A percentile compares a stretch with the other conserved stretches of the same genome.
Evolutionary conservation across 2,888 invertebrate genomes (phyloP).

Genomic region (Choreutis nemorana): DNA sequence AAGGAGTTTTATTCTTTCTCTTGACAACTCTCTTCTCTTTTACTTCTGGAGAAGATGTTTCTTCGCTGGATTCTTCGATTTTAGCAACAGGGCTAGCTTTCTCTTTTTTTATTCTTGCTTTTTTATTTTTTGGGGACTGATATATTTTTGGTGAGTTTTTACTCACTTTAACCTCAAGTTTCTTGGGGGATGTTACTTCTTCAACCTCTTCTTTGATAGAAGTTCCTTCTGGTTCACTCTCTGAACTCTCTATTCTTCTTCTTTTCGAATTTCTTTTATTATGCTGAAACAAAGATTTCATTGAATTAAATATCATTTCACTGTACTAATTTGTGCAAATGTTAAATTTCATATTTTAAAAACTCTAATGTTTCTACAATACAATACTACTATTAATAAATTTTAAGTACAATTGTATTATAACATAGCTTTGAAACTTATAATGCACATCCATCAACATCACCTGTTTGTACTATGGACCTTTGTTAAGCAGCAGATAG

Average conservation of each 20-base stretch:
- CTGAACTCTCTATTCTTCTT: constrained; percentile 44
- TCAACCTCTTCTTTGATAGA: constrained; percentile 7
- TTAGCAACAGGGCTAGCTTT: constrained; percentile 9
- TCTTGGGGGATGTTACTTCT: constrained; percentile 9
- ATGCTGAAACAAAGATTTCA: constrained; percentile 19
- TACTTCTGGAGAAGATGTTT: constrained; percentile 7
- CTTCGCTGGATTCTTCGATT: constrained; percentile 12
- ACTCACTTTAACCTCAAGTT: too few relatives aligned
- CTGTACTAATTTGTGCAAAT: too few relatives aligned
- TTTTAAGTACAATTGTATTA: too few relatives aligned
- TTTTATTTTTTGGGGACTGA: constrained; percentile 32
- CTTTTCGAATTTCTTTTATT: too few relatives aligned
- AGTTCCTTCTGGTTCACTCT: constrained; percentile 36
- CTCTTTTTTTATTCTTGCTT: constrained; percentile 12
- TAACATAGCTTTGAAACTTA: too few relatives aligned
- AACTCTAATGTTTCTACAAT: too few relatives aligned
- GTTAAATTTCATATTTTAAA: too few relatives aligned
- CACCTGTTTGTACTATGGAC: too few relatives aligned
- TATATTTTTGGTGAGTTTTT: constrained; percentile 33
- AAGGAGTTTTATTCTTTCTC: constrained; percentile 9
- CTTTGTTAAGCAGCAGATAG: too few relatives aligned
- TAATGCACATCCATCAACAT: too few relatives aligned
- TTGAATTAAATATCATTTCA: too few relatives aligned
- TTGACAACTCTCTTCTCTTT: constrained; percentile 9
- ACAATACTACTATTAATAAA: too few relatives aligned